These are phyloP conservation scores for Anser brachyrhynchus DNA, from an alignment of 2,113 vertebrate genomes.

Conservation along the genomic window DNA sequence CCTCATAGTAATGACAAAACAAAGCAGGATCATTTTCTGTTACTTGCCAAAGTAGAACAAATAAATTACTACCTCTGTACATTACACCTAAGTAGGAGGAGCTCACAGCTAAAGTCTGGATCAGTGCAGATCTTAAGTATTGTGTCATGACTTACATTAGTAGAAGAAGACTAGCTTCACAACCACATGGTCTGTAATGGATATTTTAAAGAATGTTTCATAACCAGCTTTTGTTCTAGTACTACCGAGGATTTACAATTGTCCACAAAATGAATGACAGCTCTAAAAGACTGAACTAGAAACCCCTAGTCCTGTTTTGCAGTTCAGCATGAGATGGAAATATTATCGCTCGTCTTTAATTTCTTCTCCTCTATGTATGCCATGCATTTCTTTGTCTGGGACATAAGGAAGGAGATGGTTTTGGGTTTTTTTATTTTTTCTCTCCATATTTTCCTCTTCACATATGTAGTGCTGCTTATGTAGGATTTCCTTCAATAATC, in stretches of 20 bases:
- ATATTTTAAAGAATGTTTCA: neutral
- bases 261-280: neutral
- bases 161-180: neutral
- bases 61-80: neutral
- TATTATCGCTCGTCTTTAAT: neutral
- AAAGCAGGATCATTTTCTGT: neutral
- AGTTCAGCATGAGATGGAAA: neutral
- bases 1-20: neutral
- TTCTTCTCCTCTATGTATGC: neutral
- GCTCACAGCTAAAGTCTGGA: neutral
- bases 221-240: neutral
- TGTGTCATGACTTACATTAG: neutral
- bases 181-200: neutral
- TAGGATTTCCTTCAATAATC: neutral
- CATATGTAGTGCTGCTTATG: neutral
- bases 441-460: neutral
- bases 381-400: neutral
- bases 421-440: neutral
- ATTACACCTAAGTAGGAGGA: neutral
- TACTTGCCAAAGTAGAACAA: neutral
- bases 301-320: neutral
- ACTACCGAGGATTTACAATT: neutral
- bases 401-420: neutral
- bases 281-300: neutral
- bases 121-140: neutral